Base-by-base conservation (phyloP, 2,797 vertebrate genomes). In the Bovichtus diacanthus region DNA sequence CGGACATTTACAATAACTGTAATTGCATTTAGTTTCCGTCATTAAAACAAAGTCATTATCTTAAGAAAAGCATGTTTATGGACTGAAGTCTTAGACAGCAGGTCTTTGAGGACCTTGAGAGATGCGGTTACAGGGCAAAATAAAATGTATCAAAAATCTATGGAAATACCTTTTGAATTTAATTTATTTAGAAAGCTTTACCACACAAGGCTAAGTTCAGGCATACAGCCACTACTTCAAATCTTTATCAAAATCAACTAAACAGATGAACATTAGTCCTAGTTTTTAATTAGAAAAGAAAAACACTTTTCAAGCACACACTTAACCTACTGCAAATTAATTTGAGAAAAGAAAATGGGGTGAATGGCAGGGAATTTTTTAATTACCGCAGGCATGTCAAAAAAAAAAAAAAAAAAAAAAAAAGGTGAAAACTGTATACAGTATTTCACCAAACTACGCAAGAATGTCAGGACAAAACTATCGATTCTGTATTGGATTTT, bases 11-110 rank as follows among this genome's bases (percentile, higher is more conserved):
- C 74, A 89, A 86, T 78, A 47, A 86, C 78, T 86, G 81, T 93
- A 91, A 95, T 93, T 94, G 86, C 88, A 88, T 72, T 81, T 65
- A 72, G 54, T 77, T 79, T 87, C 49, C 46, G 60, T 88, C 66
- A 88, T 88, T 89, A 87, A 83, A 93, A 90, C 80, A 84, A 83
- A 91, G 88, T 73, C 88, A 92, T 94, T 88, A 93, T 87, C 76
- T 81, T 25, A 51, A 81, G 56, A 82, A 85, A 87, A 76, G 46
- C 59, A 76, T 86, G 84, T 88, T 87, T 79, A 70, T 86, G 78
- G 60, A 80, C 87, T 65, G 47, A 72, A 73, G 46, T 58, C 43
- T 86, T 68, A 83, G 65, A 62, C 62, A 55, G 70, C 59, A 84
- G 54, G 70, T 86, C 59, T 83, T 70, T 65, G 39, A 82, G 74